Evolutionary conservation across 2,113 vertebrate species (phyloP), one percentile per base, ranked within the genome.

Genomic region (Cynoglossus semilaevis): DNA sequence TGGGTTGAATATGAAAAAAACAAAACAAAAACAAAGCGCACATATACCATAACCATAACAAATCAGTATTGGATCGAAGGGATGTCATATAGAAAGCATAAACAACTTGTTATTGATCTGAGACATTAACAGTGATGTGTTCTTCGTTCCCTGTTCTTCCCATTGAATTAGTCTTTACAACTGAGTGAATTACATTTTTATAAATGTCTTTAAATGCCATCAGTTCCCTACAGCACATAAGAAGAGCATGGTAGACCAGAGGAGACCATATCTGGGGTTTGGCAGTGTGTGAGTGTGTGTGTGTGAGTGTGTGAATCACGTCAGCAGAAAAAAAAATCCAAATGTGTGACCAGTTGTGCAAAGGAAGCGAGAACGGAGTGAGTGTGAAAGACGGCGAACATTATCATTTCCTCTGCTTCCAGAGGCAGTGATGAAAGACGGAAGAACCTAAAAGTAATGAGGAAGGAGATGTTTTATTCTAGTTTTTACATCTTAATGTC

Each of bases 321-420:
- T 72, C 41, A 53, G 55, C 44, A 14, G 9, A 38, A 38, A 66
- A 53, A 59, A 67, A 76, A 58, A 72, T 45, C 16, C 47, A 52
- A 69, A 66, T 63, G 42, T 17, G 18, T 49, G 70, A 65, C 54
- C 52, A 51, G 22, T 77, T 53, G 67, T 15, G 53, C 58, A 52
- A 29, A 58, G 65, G 63, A 67, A 72, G 68, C 29, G 47, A 70
- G 52, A 36, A 29, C 22, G 36, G 38, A 60, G 55, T 72, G 46
- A 41, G 44, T 69, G 68, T 43, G 49, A 69, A 54, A 61, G 52
- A 40, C 49, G 67, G 45, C 55, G 74, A 84, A 74, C 77, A 68
- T 82, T 79, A 58, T 87, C 80, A 87, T 87, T 86, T 84, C 47
- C 76, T 56, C 44, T 53, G 22, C 46, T 80, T 56, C 70, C 76